phyloP scores from a whole-genome alignment of 2,888 invertebrate species.

The Magallana nippona region DNA sequence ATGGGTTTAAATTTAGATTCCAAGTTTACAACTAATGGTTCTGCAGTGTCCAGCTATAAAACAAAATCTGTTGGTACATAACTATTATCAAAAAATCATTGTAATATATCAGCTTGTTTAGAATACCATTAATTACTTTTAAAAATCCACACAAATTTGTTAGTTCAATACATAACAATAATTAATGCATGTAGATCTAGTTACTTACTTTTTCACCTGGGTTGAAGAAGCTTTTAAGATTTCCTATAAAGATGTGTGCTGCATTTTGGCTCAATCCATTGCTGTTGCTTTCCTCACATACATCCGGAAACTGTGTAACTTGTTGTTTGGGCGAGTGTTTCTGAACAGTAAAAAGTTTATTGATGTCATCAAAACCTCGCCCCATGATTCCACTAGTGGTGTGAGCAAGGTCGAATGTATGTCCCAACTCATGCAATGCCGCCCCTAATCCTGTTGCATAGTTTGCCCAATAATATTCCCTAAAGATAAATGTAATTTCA shows the following conservation, averaged over 20 bases:
- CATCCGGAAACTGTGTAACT: conserved; percentile 51
- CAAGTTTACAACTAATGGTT: conserved; percentile 71
- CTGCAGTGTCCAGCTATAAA: conserved; percentile 57
- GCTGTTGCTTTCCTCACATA: conserved; percentile 59
- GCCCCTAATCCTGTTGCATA: conserved; percentile 94
- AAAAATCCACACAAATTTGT: background rate
- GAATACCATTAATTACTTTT: background rate
- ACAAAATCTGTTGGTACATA: background rate
- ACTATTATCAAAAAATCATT: background rate
- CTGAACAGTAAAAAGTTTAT: conserved; percentile 76
- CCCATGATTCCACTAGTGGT: conserved; percentile 95
- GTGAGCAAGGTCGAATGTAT: conserved; percentile 96
- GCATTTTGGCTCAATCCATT: background rate
- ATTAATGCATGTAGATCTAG: background rate
- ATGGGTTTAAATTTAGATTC: conserved; percentile 75
- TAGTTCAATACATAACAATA: background rate
- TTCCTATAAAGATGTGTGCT: background rate
- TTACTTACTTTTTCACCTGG: conserved; percentile 10
- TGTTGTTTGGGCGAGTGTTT: conserved; percentile 56
- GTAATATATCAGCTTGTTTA: background rate
- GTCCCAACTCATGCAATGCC: conserved; percentile 95
- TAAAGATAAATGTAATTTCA: conserved; percentile 54
- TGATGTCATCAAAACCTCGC: conserved; percentile 79
- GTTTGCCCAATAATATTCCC: conserved; percentile 92
- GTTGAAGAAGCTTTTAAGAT: background rate